Percentiles rank a stretch among this genome's conserved stretches.
phyloP scores from a whole-genome alignment of 2,888 invertebrate species.

The Buathra laborator region DNA sequence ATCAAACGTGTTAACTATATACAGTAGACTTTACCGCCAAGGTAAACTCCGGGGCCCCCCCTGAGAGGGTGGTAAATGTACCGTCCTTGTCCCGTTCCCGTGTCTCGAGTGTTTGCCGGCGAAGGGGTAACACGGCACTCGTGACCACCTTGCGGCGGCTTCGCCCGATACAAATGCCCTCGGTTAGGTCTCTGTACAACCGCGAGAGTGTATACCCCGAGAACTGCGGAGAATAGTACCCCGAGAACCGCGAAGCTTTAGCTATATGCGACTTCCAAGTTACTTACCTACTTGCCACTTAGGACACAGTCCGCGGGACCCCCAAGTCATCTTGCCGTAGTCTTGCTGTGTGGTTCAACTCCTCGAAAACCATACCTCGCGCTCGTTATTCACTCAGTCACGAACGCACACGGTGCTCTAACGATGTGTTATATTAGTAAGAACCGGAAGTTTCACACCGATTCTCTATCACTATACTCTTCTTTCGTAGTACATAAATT shows the following conservation, averaged over 20 bases:
- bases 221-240: constrained; percentile 28
- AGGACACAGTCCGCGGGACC: constrained; percentile 69
- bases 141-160: constrained; percentile 67
- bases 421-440: not conserved
- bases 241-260: constrained; percentile 14
- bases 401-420: constrained; percentile 41
- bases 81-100: constrained; percentile 66
- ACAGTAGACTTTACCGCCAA: constrained; percentile 80
- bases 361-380: constrained; percentile 64
- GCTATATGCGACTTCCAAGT: constrained; percentile 76
- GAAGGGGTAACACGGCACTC: constrained; percentile 62
- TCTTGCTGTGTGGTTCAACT: constrained; percentile 25
- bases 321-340: constrained; percentile 35
- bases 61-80: constrained; percentile 70
- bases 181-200: constrained; percentile 70
- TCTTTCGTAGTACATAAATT: too few relatives aligned
- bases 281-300: constrained; percentile 83
- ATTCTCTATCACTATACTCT: too few relatives aligned
- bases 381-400: constrained; percentile 72
- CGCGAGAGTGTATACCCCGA: constrained; percentile 46
- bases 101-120: constrained; percentile 62
- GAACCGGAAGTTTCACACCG: too few relatives aligned
- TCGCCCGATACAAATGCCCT: constrained; percentile 68
- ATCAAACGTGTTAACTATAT: constrained; percentile 45
- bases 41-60: constrained; percentile 79